phyloP scores from a whole-genome alignment of 2,113 vertebrate genomes.

The Prunella himalayana region DNA sequence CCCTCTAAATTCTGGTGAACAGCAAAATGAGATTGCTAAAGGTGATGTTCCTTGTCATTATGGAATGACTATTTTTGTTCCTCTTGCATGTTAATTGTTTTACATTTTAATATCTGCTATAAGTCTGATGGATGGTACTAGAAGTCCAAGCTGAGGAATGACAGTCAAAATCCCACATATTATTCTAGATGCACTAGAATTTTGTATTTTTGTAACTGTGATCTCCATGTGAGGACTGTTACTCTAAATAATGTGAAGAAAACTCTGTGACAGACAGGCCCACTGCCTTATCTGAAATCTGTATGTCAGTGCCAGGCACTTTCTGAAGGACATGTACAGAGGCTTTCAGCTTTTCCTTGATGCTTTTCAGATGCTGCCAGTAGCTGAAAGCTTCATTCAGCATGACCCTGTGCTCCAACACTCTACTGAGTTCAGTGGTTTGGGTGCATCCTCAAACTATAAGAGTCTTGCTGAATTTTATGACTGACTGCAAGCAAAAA shows the following conservation, averaged over 20 bases:
- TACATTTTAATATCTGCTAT: not conserved
- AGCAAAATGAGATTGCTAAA: not conserved
- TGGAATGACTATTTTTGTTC: not conserved
- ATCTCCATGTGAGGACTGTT: not conserved
- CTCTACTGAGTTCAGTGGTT: not conserved
- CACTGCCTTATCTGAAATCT: not conserved
- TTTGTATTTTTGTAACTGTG: not conserved
- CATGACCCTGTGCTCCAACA: not conserved
- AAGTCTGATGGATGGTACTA: not conserved
- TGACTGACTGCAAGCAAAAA: not conserved
- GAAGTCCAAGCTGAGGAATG: not conserved
- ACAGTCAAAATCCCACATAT: not conserved
- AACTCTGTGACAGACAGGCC: not conserved
- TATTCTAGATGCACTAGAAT: not conserved
- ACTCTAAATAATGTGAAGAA: not conserved
- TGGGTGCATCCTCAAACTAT: not conserved
- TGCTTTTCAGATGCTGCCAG: not conserved
- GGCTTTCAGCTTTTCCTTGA: not conserved
- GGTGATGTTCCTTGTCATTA: not conserved
- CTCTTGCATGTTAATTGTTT: not conserved
- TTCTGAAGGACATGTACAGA: not conserved
- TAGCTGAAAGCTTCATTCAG: conserved; percentile 4
- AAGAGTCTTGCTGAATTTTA: not conserved
- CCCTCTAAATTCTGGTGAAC: not conserved
- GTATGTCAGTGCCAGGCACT: not conserved